These are phyloP conservation scores for Ascaphus truei DNA, from an alignment of 2,113 vertebrate species.

Conservation along the genomic window DNA sequence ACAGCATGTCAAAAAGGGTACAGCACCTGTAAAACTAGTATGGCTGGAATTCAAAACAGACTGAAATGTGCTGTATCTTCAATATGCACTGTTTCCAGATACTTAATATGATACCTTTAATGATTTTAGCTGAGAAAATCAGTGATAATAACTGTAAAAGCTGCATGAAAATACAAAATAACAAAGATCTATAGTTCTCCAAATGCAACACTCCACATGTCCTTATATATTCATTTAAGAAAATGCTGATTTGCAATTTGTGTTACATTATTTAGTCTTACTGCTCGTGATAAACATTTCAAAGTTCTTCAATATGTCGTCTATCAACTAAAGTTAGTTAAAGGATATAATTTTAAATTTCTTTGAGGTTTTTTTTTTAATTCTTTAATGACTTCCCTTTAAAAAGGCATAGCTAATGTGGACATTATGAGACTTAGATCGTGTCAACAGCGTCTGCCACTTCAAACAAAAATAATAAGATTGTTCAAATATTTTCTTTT, in stretches of 20 bases:
- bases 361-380: background rate
- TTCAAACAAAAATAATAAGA: constrained; percentile 20
- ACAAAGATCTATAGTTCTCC: no score
- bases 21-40: background rate
- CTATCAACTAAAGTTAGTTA: no score
- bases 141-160: no score
- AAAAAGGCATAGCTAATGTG: constrained; percentile 10
- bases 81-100: background rate
- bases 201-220: no score
- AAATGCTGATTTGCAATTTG: no score
- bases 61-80: no score
- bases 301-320: no score
- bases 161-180: no score
- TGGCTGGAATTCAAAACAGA: background rate
- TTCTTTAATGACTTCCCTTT: background rate
- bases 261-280: no score
- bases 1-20: background rate
- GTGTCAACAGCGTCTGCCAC: constrained; percentile 19
- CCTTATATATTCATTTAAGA: no score
- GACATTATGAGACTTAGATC: background rate
- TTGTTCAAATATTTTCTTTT: constrained; percentile 17
- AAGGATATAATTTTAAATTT: background rate
- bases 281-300: no score
- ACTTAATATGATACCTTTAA: background rate
- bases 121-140: no score